Conservation (phyloP, 2,113 vertebrate species). For the Thamnaconus septentrionalis region DNA sequence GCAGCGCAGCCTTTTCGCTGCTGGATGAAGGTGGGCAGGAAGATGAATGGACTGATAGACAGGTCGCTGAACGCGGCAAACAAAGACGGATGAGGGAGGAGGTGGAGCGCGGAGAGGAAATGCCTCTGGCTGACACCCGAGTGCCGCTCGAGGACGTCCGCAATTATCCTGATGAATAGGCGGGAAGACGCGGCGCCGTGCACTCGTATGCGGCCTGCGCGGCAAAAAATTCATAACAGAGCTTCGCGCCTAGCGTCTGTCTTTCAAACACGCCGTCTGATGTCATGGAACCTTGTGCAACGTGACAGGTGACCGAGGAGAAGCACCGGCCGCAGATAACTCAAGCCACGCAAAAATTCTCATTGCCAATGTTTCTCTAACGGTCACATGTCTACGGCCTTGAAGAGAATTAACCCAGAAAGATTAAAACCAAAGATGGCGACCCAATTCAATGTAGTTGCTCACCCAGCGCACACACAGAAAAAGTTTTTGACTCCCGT, state of each 20-base stretch:
- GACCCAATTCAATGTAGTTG: no score
- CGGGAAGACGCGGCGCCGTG: conserved; percentile 1
- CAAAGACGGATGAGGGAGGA: conserved; percentile 70
- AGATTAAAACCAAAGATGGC: no score
- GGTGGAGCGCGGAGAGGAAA: conserved; percentile 45
- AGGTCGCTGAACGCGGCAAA: conserved; percentile 68
- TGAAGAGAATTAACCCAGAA: no score
- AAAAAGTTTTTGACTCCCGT: no score
- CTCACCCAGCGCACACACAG: no score
- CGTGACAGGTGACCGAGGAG: no score
- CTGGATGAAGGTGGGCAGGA: conserved; percentile 42
- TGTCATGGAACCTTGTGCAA: no score
- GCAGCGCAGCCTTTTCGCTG: conserved; percentile 23
- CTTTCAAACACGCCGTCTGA: no score
- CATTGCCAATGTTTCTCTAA: no score
- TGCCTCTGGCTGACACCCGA: conserved; percentile 44
- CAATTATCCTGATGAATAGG: conserved; percentile 61
- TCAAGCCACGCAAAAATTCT: no score
- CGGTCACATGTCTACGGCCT: no score
- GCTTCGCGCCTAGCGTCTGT: neutral
- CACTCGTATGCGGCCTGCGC: conserved; percentile 7
- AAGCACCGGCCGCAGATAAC: no score
- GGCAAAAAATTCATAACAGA: conserved; percentile 8
- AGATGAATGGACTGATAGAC: conserved; percentile 73
- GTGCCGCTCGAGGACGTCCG: conserved; percentile 47